phyloP scores from a whole-genome alignment of 2,888 invertebrate genomes.

The Pediacus dermestoides region DNA sequence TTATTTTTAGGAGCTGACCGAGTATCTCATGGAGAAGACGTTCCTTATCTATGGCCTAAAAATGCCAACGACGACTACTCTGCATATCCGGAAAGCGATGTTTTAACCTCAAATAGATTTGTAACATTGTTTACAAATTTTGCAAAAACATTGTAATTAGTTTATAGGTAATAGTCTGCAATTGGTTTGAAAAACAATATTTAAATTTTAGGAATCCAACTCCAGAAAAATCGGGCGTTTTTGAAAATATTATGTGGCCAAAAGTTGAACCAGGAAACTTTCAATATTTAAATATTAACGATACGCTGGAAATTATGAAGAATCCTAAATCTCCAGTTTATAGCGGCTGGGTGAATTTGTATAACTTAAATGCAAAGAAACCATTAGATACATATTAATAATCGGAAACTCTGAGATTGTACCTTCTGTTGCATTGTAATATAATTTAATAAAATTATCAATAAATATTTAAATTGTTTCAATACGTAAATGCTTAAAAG shows the following conservation, averaged over 20 bases:
- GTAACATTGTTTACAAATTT: slow-evolving; percentile 55
- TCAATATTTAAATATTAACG: slow-evolving; percentile 22
- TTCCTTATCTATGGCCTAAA: slow-evolving; percentile 21
- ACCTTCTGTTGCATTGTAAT: too few relatives aligned
- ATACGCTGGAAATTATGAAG: slow-evolving; percentile 17
- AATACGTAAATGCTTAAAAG: too few relatives aligned
- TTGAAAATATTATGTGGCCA: slow-evolving; percentile 24
- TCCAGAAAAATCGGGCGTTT: slow-evolving; percentile 22
- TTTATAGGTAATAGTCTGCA: background rate
- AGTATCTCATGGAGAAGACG: slow-evolving; percentile 27
- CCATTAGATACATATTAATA: slow-evolving; percentile 20
- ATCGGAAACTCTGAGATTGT: too few relatives aligned
- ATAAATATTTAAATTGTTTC: too few relatives aligned
- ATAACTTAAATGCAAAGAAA: slow-evolving; percentile 16
- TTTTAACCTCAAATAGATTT: slow-evolving; percentile 7
- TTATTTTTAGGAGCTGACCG: slow-evolving; percentile 21
- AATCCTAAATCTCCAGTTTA: slow-evolving; percentile 18
- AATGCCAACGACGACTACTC: too few relatives aligned
- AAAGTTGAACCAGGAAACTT: slow-evolving; percentile 16
- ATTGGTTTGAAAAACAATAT: too few relatives aligned
- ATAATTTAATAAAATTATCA: too few relatives aligned
- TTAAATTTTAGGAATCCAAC: slow-evolving; percentile 44
- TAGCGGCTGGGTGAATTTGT: slow-evolving; percentile 20
- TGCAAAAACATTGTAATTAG: slow-evolving; percentile 55
- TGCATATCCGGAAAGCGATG: slow-evolving; percentile 11